A percentile compares a stretch with the other conserved stretches of the same genome.
Evolutionary conservation across 2,113 vertebrate species (phyloP).

Genomic region (Dromas ardeola): DNA sequence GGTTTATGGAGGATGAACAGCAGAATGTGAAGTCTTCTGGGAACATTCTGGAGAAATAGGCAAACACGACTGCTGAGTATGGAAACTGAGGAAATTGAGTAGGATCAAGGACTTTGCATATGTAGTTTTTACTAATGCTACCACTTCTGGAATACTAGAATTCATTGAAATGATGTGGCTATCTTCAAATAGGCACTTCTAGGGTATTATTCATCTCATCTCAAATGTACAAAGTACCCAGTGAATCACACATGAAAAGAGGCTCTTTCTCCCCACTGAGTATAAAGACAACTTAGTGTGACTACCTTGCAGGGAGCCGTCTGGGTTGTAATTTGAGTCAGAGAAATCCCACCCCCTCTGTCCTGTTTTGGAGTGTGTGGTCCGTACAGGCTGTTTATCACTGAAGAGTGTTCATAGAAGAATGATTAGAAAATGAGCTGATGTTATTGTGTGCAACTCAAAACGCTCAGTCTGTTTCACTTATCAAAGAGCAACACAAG

Average conservation of each 20-base stretch:
- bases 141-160: not conserved
- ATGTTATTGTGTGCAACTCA: not conserved
- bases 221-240: not conserved
- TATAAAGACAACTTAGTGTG: not conserved
- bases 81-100: not conserved
- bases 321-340: not conserved
- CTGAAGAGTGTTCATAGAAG: not conserved
- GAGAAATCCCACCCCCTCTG: not conserved
- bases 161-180: not conserved
- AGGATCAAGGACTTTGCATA: not conserved
- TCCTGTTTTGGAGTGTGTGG: not conserved
- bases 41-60: not conserved
- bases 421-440: not conserved
- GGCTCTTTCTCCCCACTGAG: not conserved
- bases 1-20: not conserved
- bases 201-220: not conserved
- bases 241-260: slow-evolving; percentile 5
- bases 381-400: not conserved
- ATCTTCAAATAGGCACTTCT: not conserved
- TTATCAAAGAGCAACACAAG: not conserved
- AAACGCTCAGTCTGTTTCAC: not conserved
- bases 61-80: not conserved
- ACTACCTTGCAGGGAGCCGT: not conserved
- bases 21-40: not conserved
- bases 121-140: not conserved